These are phyloP conservation scores for Penaeus chinensis DNA, from an alignment of 1,140 invertebrate genomes.

Conservation along the genomic window DNA sequence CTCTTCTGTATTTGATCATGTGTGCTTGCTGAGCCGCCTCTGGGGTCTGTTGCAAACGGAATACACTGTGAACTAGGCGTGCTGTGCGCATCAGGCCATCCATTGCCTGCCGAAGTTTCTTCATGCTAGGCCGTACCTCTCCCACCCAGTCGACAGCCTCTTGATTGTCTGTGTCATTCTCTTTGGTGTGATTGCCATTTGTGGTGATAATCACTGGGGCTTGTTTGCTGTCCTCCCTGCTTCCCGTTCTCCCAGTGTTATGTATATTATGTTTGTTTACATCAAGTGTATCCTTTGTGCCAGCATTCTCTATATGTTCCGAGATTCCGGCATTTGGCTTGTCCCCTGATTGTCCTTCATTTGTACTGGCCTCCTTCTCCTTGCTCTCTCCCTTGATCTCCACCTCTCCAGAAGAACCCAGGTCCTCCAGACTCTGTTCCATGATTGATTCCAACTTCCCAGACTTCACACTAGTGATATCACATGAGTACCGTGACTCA, in stretches of 20 bases:
- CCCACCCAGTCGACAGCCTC: slow-evolving; percentile 80
- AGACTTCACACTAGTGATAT: slow-evolving; percentile 27
- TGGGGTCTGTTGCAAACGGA: slow-evolving; percentile 83
- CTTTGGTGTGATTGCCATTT: not conserved
- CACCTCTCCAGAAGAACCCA: slow-evolving; percentile 36
- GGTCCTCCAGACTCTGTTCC: slow-evolving; percentile 55
- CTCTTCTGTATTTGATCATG: slow-evolving; percentile 79
- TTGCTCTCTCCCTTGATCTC: not conserved
- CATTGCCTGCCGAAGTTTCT: slow-evolving; percentile 83
- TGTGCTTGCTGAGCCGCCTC: slow-evolving; percentile 75
- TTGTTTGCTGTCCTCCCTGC: not conserved
- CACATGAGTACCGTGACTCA: slow-evolving; percentile 29
- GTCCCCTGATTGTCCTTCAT: too few species aligned
- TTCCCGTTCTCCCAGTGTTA: not conserved
- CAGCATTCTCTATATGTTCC: too few species aligned
- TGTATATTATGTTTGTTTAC: not conserved
- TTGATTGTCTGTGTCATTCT: slow-evolving; percentile 67
- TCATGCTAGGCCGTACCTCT: slow-evolving; percentile 83
- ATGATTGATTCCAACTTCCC: slow-evolving; percentile 53
- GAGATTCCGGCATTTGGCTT: too few species aligned
- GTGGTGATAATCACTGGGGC: too few species aligned
- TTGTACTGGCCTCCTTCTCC: too few species aligned
- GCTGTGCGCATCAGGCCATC: slow-evolving; percentile 85
- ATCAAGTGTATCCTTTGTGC: not conserved
- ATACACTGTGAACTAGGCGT: slow-evolving; percentile 86